Percentiles rank a stretch among this genome's conserved stretches.
Conservation (phyloP, 2,797 vertebrate species). For the Sitta carolinensis region DNA sequence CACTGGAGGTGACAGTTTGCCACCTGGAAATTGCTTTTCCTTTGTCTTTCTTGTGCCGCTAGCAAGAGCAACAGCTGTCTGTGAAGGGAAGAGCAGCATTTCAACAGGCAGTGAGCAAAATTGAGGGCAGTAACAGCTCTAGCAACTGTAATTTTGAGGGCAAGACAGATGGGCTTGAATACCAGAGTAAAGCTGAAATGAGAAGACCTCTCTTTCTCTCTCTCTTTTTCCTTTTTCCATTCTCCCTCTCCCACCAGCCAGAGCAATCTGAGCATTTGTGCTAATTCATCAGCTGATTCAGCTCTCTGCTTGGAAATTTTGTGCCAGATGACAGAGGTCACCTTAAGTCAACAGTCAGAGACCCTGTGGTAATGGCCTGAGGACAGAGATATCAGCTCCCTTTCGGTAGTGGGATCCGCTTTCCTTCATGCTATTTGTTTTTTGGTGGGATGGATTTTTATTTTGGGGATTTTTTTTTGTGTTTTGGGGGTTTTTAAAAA, state of each 20-base stretch:
- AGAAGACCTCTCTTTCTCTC: neutral
- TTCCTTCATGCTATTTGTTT: neutral
- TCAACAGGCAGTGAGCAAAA: neutral
- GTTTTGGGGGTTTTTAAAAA: neutral
- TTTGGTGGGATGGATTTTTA: neutral
- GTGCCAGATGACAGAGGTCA: neutral
- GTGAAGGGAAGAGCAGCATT: neutral
- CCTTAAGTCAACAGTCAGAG: neutral
- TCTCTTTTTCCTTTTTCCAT: neutral
- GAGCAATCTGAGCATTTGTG: neutral
- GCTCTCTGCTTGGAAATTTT: neutral
- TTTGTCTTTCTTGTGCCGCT: neutral
- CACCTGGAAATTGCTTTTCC: neutral
- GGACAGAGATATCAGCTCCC: neutral
- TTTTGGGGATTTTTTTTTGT: neutral
- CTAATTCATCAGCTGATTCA: neutral
- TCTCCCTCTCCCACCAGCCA: neutral
- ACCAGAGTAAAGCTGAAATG: neutral
- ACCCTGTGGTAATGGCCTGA: neutral
- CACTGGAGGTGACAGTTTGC: neutral
- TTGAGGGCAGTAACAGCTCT: neutral
- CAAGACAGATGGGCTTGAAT: neutral
- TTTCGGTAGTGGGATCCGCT: neutral
- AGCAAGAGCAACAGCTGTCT: neutral
- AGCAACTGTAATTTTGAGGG: neutral